Conservation (phyloP, 2,888 invertebrate species). For the Lampropteryx suffumata region DNA sequence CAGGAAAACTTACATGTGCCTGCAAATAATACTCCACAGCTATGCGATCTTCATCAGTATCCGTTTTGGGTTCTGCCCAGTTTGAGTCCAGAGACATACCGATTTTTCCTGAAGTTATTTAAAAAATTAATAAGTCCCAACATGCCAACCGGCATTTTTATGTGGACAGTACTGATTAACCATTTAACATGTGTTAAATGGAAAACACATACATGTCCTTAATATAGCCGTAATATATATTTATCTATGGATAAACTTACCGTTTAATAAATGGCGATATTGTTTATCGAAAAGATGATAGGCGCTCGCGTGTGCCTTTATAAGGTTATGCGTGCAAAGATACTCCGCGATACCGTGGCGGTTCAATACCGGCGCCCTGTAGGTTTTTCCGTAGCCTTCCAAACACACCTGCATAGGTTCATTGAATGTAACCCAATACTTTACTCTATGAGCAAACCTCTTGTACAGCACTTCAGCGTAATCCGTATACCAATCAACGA, state of each 20-base stretch:
- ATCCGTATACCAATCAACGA: conserved; percentile 85
- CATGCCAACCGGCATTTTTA: too few species aligned
- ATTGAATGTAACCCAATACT: conserved; percentile 90
- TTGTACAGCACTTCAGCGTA: conserved; percentile 85
- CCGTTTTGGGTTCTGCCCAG: conserved; percentile 83
- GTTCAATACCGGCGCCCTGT: conserved; percentile 83
- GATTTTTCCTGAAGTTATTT: conserved; percentile 76
- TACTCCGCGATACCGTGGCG: conserved; percentile 86
- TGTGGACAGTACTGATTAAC: too few species aligned
- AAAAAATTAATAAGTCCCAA: neutral
- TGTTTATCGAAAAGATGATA: conserved; percentile 85
- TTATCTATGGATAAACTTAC: conserved; percentile 48
- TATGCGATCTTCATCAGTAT: conserved; percentile 77
- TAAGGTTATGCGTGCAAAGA: conserved; percentile 86
- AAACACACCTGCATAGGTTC: conserved; percentile 85
- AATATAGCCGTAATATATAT: too few species aligned
- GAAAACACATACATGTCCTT: too few species aligned
- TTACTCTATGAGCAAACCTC: conserved; percentile 85
- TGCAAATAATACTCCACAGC: conserved; percentile 84
- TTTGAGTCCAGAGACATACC: conserved; percentile 84
- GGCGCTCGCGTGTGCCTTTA: conserved; percentile 89
- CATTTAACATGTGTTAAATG: too few species aligned
- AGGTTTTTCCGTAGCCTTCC: conserved; percentile 82
- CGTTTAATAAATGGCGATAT: conserved; percentile 81
- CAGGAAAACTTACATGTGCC: conserved; percentile 75